phyloP scores from a whole-genome alignment of 2,113 vertebrate genomes.

The Ahaetulla prasina region DNA sequence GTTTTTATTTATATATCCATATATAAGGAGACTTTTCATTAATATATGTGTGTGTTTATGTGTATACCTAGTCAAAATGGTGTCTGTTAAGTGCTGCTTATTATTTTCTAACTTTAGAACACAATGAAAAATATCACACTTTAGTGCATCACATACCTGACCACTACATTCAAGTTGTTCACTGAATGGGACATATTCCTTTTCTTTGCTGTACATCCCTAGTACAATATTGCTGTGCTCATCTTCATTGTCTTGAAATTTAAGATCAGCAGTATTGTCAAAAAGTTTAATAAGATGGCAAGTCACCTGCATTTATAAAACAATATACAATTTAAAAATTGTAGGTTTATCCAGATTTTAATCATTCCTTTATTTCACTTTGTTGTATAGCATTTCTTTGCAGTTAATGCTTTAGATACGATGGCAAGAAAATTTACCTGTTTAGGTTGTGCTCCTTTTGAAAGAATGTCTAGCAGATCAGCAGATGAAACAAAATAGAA shows the following conservation, averaged over 20 bases:
- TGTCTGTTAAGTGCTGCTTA: neutral
- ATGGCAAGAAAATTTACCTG: slow-evolving; percentile 63
- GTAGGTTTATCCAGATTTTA: neutral
- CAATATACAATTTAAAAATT: slow-evolving; percentile 1
- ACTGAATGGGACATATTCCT: slow-evolving; percentile 71
- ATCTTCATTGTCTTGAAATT: slow-evolving; percentile 63
- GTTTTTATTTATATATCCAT: neutral
- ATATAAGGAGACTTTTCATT: neutral
- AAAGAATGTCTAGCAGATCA: slow-evolving; percentile 80
- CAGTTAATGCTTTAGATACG: neutral
- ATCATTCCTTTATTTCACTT: neutral
- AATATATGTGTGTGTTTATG: neutral
- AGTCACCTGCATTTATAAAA: slow-evolving; percentile 65
- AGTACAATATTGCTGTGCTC: slow-evolving; percentile 55
- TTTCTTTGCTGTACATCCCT: slow-evolving; percentile 80
- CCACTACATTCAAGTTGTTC: slow-evolving; percentile 62
- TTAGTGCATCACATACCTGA: slow-evolving; percentile 60
- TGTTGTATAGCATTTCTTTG: slow-evolving; percentile 4
- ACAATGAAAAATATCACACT: neutral
- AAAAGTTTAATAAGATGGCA: slow-evolving; percentile 76
- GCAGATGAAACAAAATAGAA: slow-evolving; percentile 81
- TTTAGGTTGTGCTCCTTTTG: slow-evolving; percentile 72
- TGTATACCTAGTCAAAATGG: neutral
- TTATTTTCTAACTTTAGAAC: neutral
- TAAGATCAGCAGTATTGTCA: slow-evolving; percentile 72